Evolutionary conservation across 2,888 invertebrate species (phyloP).

Genomic region (Hirudinaria manillensis): DNA sequence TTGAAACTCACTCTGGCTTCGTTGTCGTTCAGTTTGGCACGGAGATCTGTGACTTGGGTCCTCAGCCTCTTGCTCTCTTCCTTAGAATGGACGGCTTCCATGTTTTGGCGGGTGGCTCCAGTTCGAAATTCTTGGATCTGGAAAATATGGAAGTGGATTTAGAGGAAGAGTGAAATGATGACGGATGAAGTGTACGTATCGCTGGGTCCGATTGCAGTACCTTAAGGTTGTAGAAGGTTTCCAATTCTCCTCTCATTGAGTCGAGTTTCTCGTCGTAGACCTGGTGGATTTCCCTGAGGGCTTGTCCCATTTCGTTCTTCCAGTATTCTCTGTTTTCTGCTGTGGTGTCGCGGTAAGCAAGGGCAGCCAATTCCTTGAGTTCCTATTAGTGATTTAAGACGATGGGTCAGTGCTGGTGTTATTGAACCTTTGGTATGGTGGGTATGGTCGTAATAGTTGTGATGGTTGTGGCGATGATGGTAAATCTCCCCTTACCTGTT

Average conservation of each 20-base stretch:
- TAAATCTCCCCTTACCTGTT: slow-evolving; percentile 49
- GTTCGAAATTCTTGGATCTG: slow-evolving; percentile 58
- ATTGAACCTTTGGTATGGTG: too few species aligned
- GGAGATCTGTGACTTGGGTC: slow-evolving; percentile 54
- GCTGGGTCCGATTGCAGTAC: slow-evolving; percentile 41
- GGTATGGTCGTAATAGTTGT: background rate
- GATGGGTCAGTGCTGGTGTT: too few species aligned
- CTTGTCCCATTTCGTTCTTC: slow-evolving; percentile 57
- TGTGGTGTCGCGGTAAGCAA: slow-evolving; percentile 57
- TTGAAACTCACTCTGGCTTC: slow-evolving; percentile 54
- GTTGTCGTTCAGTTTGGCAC: slow-evolving; percentile 56
- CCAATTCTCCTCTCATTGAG: slow-evolving; percentile 55
- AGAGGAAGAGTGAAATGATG: background rate
- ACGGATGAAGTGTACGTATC: background rate
- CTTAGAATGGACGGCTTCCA: slow-evolving; percentile 55
- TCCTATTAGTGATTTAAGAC: slow-evolving; percentile 45
- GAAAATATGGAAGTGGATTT: background rate
- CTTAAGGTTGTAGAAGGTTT: slow-evolving; percentile 58
- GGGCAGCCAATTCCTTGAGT: slow-evolving; percentile 57
- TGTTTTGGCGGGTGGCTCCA: slow-evolving; percentile 55
- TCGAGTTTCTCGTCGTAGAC: slow-evolving; percentile 57
- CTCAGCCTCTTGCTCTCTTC: slow-evolving; percentile 57
- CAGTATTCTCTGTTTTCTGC: slow-evolving; percentile 59
- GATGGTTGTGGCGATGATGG: background rate
- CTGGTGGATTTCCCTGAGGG: slow-evolving; percentile 57